phyloP scores from a whole-genome alignment of 2,888 invertebrate genomes.

The Callosobruchus maculatus region DNA sequence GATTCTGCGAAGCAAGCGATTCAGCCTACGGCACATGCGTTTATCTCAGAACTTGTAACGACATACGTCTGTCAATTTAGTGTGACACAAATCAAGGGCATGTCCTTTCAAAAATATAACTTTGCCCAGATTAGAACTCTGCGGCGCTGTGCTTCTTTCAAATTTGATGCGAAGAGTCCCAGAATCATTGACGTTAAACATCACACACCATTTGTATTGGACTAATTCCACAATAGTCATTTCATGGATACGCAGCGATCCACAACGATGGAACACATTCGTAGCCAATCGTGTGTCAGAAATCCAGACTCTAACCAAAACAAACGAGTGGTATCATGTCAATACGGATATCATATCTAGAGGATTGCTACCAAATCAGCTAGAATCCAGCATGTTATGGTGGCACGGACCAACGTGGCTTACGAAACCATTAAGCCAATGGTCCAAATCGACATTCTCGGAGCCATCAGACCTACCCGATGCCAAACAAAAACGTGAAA shows the following conservation, averaged over 20 bases:
- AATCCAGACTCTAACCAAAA: slow-evolving; percentile 30
- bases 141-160: slow-evolving; percentile 14
- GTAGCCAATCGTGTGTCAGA: slow-evolving; percentile 33
- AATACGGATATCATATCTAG: slow-evolving; percentile 35
- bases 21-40: slow-evolving; percentile 16
- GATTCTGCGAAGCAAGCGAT: slow-evolving; percentile 21
- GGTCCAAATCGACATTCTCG: neutral
- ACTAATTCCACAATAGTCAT: slow-evolving; percentile 23
- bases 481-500: neutral
- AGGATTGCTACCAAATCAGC: slow-evolving; percentile 14
- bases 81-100: slow-evolving; percentile 16
- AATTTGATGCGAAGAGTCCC: slow-evolving; percentile 8
- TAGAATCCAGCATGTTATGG: slow-evolving; percentile 4
- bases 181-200: slow-evolving; percentile 2
- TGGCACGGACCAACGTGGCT: slow-evolving; percentile 1
- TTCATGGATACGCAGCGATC: slow-evolving; percentile 15
- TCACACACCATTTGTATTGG: slow-evolving; percentile 17
- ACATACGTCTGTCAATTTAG: slow-evolving; percentile 7
- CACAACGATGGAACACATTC: slow-evolving; percentile 21
- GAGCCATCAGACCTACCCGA: neutral
- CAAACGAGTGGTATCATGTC: no score
- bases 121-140: slow-evolving; percentile 15
- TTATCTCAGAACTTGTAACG: slow-evolving; percentile 10
- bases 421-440: neutral
- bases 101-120: slow-evolving; percentile 18